Evolutionary conservation across 2,888 invertebrate species (phyloP).

Genomic region (Nezara viridula): DNA sequence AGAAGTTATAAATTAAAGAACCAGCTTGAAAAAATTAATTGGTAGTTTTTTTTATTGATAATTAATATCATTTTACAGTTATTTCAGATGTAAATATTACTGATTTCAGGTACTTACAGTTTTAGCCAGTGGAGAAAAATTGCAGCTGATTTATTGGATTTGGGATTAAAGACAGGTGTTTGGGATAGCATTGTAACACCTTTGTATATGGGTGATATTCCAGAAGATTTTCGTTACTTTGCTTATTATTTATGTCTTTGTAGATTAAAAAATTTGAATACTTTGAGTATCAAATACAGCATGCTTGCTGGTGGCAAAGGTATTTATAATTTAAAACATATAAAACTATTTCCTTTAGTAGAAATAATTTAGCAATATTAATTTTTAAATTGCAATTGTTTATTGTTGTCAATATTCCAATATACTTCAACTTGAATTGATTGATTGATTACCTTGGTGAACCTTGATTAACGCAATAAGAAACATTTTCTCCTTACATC

Average conservation of each 20-base stretch:
- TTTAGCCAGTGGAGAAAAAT: neutral
- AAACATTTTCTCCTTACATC: too few relatives aligned
- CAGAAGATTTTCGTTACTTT: constrained; percentile 29
- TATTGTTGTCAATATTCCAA: too few relatives aligned
- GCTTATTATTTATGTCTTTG: constrained; percentile 25
- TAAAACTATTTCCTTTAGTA: neutral
- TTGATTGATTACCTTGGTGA: too few relatives aligned
- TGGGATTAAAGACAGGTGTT: neutral
- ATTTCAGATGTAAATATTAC: neutral
- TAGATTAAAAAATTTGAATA: constrained; percentile 14
- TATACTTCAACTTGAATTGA: too few relatives aligned
- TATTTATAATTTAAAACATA: neutral
- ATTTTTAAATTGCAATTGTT: too few relatives aligned
- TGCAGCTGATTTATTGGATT: neutral
- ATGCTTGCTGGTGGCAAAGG: constrained; percentile 47
- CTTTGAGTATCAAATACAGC: constrained; percentile 30
- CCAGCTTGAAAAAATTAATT: neutral
- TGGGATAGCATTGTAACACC: constrained; percentile 40
- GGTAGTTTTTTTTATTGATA: neutral
- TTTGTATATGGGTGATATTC: neutral
- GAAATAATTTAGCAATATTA: neutral
- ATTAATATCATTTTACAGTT: neutral
- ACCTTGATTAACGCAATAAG: too few relatives aligned
- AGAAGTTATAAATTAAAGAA: neutral
- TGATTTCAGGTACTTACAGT: neutral